Conservation (phyloP, 2,113 vertebrate genomes). For the Myotis lucifugus region DNA sequence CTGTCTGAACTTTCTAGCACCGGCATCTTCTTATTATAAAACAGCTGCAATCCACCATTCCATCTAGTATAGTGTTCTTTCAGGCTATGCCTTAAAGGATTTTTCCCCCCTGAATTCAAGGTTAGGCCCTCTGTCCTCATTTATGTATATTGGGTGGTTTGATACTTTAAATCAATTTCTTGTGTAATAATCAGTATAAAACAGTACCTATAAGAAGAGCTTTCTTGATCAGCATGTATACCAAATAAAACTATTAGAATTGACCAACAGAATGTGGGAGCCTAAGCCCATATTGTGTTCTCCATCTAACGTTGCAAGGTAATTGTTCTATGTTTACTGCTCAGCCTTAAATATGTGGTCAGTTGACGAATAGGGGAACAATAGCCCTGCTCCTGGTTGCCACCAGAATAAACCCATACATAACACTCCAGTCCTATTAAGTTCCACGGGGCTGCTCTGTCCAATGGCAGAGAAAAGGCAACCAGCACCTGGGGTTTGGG, state of each 20-base stretch:
- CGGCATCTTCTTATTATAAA: not conserved
- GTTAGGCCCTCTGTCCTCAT: not conserved
- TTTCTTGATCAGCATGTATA: not conserved
- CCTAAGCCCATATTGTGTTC: fast-evolving
- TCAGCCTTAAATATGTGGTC: not conserved
- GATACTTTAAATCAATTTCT: not conserved
- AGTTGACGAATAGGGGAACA: not conserved
- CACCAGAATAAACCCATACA: too few species aligned
- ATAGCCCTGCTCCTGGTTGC: too few species aligned
- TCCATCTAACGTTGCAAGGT: fast-evolving
- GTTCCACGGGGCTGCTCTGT: not conserved
- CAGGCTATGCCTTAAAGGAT: not conserved
- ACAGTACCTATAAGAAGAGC: not conserved
- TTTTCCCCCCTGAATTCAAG: not conserved
- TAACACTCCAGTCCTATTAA: fast-evolving
- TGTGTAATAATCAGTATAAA: not conserved
- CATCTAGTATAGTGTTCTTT: not conserved
- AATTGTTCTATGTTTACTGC: not conserved
- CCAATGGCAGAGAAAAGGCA: not conserved
- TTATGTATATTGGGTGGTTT: not conserved
- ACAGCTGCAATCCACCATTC: not conserved
- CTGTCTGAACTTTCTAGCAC: not conserved
- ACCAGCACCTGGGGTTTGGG: not conserved
- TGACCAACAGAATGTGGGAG: not conserved
- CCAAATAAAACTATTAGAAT: too few species aligned